Evolutionary conservation across 2,797 vertebrate species (phyloP).

Genomic region (Periparus ater): DNA sequence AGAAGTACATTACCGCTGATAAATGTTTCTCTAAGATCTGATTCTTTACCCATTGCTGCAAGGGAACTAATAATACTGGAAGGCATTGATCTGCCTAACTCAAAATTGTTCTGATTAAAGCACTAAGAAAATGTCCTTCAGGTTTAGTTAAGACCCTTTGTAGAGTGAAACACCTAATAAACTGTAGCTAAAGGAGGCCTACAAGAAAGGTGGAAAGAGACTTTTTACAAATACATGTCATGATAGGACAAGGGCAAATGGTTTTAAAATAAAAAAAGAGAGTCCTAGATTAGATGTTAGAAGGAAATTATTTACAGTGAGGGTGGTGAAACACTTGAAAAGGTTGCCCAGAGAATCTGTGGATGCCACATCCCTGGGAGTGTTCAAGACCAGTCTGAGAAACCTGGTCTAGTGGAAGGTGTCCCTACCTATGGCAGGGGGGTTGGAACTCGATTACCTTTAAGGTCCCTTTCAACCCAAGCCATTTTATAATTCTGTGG

Average conservation of each 20-base stretch:
- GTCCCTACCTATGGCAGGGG: neutral
- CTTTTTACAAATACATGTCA: neutral
- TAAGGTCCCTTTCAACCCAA: neutral
- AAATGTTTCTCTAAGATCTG: constrained; percentile 11
- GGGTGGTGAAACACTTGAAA: neutral
- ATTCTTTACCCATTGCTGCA: neutral
- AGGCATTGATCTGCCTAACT: neutral
- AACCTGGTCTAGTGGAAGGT: no score
- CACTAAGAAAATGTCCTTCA: neutral
- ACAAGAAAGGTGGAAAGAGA: neutral
- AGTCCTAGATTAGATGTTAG: neutral
- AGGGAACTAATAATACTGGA: neutral
- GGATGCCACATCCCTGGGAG: neutral
- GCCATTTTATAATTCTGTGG: neutral
- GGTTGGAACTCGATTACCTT: neutral
- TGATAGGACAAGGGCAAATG: neutral
- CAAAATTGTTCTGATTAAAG: neutral
- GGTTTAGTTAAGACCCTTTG: neutral
- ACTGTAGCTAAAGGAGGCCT: neutral
- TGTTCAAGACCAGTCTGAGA: neutral
- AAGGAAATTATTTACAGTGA: neutral
- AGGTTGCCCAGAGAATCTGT: neutral
- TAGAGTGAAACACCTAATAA: neutral
- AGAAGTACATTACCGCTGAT: neutral
- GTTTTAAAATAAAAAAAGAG: neutral